Evolutionary conservation across 2,797 vertebrate genomes (phyloP).

Genomic region (Crocidura indochinensis): DNA sequence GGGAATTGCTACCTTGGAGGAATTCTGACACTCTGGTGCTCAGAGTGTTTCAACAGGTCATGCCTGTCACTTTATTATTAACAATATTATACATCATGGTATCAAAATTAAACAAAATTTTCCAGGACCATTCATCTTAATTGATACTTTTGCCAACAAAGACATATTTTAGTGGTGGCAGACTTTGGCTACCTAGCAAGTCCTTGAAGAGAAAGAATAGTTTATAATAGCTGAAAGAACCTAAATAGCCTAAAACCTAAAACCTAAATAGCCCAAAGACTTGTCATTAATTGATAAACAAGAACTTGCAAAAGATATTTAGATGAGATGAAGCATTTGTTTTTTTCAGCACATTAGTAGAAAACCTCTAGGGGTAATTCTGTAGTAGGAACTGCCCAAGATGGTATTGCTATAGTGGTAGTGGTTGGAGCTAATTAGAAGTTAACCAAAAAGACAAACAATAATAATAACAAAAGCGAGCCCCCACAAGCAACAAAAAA

Average conservation of each 20-base stretch:
- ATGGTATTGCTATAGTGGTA: neutral
- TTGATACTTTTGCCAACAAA: neutral
- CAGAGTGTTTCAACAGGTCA: too few species aligned
- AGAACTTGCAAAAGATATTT: too few species aligned
- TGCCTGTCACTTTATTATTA: too few species aligned
- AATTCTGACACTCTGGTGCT: too few species aligned
- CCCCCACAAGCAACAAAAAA: too few species aligned
- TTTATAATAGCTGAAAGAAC: neutral
- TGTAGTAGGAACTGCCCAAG: neutral
- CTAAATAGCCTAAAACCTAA: too few species aligned
- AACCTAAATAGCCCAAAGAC: neutral
- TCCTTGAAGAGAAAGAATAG: neutral
- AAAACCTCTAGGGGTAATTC: neutral
- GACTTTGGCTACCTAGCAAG: neutral
- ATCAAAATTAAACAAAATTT: too few species aligned
- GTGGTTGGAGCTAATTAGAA: neutral
- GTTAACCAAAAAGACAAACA: neutral
- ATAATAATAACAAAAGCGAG: neutral
- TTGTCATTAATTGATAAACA: neutral
- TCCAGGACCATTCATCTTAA: neutral
- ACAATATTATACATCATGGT: too few species aligned
- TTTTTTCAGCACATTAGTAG: neutral
- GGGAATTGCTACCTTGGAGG: too few species aligned
- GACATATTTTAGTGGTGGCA: neutral
- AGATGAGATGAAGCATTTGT: too few species aligned